phyloP scores from a whole-genome alignment of 1,140 invertebrate genomes.

The Panagrolaimus sp. region DNA sequence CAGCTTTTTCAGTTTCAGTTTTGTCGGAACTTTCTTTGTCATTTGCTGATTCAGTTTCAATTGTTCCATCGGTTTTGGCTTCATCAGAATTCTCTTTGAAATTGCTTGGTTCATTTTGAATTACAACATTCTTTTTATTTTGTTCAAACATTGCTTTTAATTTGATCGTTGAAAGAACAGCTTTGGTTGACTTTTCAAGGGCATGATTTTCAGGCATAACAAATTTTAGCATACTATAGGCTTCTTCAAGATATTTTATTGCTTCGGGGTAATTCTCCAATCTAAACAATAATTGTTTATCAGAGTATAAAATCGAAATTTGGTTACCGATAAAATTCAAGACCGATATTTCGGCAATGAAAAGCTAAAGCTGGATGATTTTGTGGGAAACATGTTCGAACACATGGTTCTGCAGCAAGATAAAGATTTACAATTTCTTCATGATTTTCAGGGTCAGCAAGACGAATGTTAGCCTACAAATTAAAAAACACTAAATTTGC shows the following conservation, averaged over 20 bases:
- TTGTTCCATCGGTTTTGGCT: too few species aligned
- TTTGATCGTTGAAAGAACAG: background rate
- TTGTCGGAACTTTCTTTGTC: background rate
- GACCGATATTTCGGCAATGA: conserved; percentile 47
- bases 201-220: conserved; percentile 5
- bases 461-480: background rate
- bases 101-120: background rate
- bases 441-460: conserved; percentile 5
- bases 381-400: conserved; percentile 47
- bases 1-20: too few species aligned
- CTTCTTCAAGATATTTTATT: conserved; percentile 3
- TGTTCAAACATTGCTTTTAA: background rate
- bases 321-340: conserved; percentile 2
- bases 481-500: background rate
- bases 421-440: conserved; percentile 3
- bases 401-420: conserved; percentile 25
- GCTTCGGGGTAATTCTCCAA: background rate
- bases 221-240: background rate
- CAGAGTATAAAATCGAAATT: background rate
- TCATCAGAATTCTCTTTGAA: background rate
- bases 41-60: background rate
- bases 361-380: conserved; percentile 52
- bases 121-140: background rate
- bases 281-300: background rate
- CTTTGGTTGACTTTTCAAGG: background rate